Percentiles rank a stretch among this genome's conserved stretches.
These are phyloP conservation scores for Pseudomyrmex concolor DNA, from an alignment of 1,140 invertebrate genomes.

Conservation along the genomic window DNA sequence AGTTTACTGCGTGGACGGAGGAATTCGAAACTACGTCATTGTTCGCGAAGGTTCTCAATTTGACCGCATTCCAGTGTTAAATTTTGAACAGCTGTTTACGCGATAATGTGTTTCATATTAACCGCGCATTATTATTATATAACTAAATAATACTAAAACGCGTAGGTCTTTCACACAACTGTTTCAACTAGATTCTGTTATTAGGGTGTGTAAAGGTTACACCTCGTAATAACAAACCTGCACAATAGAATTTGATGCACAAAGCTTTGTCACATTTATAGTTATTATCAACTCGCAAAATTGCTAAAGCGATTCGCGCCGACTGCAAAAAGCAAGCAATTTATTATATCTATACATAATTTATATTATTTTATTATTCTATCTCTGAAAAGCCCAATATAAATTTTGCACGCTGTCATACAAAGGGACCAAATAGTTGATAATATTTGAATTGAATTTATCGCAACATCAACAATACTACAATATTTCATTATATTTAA, in stretches of 20 bases:
- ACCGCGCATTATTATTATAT: too few relatives aligned
- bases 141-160: not conserved
- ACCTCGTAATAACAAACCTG: not conserved
- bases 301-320: not conserved
- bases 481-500: slow-evolving; percentile 31
- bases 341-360: slow-evolving; percentile 2
- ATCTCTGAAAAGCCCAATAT: not conserved
- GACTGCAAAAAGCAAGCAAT: slow-evolving; percentile 8
- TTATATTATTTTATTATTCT: slow-evolving; percentile 36
- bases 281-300: not conserved
- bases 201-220: not conserved
- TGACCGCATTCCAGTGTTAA: slow-evolving; percentile 2
- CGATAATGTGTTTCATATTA: not conserved
- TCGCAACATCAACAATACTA: slow-evolving; percentile 28
- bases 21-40: slow-evolving; percentile 50
- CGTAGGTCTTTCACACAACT: not conserved
- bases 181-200: not conserved
- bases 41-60: slow-evolving; percentile 48
- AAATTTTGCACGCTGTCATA: not conserved
- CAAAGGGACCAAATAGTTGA: not conserved
- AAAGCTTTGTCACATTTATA: not conserved
- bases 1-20: slow-evolving; percentile 47
- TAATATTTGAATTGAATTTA: slow-evolving; percentile 39
- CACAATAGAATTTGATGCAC: too few relatives aligned
- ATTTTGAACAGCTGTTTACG: not conserved